Evolutionary conservation across 1,140 invertebrate species (phyloP), one percentile per base, ranked within the genome.

Genomic region (Drosophila mayri): DNA sequence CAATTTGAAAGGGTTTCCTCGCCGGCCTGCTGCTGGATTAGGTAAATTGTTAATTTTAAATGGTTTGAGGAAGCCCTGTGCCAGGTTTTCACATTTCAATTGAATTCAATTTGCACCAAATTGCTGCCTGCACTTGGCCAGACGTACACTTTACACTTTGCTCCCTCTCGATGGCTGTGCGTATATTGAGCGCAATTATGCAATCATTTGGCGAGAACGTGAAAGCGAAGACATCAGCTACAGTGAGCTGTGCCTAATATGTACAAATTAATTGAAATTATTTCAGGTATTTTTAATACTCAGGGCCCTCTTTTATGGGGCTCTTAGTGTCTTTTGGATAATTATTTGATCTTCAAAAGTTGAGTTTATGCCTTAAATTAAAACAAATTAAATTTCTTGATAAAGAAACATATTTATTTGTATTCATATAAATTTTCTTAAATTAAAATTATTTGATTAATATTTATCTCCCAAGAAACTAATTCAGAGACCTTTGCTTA

Each of bases 1-100:
- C 66, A 60, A 72, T 72, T 60, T 60, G 67, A 72, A 72, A 71
- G 60, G 70, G 70, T 50, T 73, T 72, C 44, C 50, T 38, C 2
- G 20, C 52, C 54, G 18, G 14, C 12, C 14, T 60, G 44, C 41
- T 30, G 64, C 50, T 28, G 68, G 70, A 72, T 73, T 73, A 50
- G 54, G 54, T 72, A 50, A 71, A 73, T 72, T 72, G 66, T 72
- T 72, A 47, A 58, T 70, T 70, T 40, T 16, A 49, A 70, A 35
- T 72, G 50, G 16, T 58, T 58, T 22, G 20, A 47, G 41, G 2
- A 11, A 46, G n/a, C n/a, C 25, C 6, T 2, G 9, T 12, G 9
- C n/a, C 44, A 25, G n/a, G 14, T 50, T 38, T 41, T 30, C 28
- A 28, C 38, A 30, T 22, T 70, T 70, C 30, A 67, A 70, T 68